These are phyloP conservation scores for Monodelphis domestica DNA, from an alignment of 2,797 vertebrate genomes.

Conservation along the genomic window DNA sequence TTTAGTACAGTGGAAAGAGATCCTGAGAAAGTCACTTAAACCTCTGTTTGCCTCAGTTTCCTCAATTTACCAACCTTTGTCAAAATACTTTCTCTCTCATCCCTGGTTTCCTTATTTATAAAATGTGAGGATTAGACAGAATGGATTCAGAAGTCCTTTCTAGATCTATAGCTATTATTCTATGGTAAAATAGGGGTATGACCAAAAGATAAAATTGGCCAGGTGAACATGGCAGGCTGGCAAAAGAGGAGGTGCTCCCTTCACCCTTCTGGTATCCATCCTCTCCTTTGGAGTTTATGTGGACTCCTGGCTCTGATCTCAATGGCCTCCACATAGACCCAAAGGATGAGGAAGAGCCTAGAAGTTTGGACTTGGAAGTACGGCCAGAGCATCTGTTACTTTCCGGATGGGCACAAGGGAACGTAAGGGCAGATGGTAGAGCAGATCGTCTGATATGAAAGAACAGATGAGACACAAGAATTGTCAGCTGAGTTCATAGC, in stretches of 20 bases:
- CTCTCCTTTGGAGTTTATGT: neutral
- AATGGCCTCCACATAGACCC: neutral
- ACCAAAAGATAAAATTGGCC: neutral
- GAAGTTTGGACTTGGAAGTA: neutral
- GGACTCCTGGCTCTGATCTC: neutral
- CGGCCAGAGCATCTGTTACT: neutral
- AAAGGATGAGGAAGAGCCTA: neutral
- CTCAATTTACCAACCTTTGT: neutral
- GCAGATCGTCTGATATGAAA: neutral
- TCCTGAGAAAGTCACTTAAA: too few relatives aligned
- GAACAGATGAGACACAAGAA: neutral
- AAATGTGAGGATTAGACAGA: neutral
- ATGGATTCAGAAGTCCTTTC: neutral
- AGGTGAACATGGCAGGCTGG: neutral
- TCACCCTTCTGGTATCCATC: neutral
- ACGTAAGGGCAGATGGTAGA: neutral
- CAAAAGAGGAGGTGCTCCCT: neutral
- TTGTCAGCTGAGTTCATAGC: neutral
- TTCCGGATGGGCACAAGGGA: neutral
- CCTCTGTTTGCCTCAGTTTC: neutral
- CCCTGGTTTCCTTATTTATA: neutral
- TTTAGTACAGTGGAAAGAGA: too few relatives aligned
- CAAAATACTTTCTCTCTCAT: neutral
- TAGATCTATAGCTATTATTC: neutral
- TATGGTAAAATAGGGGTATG: neutral